Conservation (phyloP, 2,888 invertebrate species). For the Trichopoda pennipes region DNA sequence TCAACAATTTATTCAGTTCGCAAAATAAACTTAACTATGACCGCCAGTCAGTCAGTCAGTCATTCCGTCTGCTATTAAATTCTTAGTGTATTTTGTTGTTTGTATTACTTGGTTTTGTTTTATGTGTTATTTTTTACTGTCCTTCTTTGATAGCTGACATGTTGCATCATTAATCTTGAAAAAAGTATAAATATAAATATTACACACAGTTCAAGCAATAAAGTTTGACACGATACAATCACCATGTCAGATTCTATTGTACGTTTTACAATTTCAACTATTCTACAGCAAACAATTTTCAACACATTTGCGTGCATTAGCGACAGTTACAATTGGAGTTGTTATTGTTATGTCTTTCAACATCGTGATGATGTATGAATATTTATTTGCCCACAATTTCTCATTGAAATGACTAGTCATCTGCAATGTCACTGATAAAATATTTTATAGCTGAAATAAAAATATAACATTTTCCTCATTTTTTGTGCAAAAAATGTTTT, state of each 20-base stretch:
- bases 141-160: slow-evolving; percentile 61
- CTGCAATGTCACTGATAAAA: slow-evolving; percentile 58
- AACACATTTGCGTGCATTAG: slow-evolving; percentile 41
- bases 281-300: slow-evolving; percentile 41
- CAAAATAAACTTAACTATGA: slow-evolving; percentile 33
- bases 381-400: slow-evolving; percentile 17
- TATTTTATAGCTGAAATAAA: slow-evolving; percentile 8
- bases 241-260: background rate
- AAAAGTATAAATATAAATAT: slow-evolving; percentile 36
- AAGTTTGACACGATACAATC: slow-evolving; percentile 22
- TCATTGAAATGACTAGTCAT: slow-evolving; percentile 43
- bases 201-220: background rate
- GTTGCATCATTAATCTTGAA: slow-evolving; percentile 65
- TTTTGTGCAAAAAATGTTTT: slow-evolving; percentile 11
- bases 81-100: slow-evolving; percentile 1
- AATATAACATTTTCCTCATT: background rate
- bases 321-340: background rate
- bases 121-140: slow-evolving; percentile 38
- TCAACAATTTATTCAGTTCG: slow-evolving; percentile 53
- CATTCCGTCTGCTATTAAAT: slow-evolving; percentile 15
- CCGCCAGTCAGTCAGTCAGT: slow-evolving; percentile 5
- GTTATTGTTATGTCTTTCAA: background rate
- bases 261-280: background rate
- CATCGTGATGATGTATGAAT: slow-evolving; percentile 14
- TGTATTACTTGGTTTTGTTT: slow-evolving; percentile 15